These are phyloP conservation scores for Scortum barcoo DNA, from an alignment of 2,113 vertebrate genomes.

Conservation along the genomic window DNA sequence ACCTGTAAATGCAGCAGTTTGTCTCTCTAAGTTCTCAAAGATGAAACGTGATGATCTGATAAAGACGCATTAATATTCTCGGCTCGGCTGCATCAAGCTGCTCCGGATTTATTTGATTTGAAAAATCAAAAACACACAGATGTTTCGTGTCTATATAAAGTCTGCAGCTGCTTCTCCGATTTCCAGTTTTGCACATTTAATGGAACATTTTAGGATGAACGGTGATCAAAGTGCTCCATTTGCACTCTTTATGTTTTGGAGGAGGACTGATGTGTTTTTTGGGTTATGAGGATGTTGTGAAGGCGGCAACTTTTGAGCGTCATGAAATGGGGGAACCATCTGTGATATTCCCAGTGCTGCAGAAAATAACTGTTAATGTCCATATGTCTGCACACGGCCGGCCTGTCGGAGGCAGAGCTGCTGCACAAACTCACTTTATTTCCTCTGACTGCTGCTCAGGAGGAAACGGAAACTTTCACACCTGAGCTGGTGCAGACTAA, in stretches of 20 bases:
- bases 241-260: conserved; percentile 70
- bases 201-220: conserved; percentile 43
- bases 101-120: neutral
- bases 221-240: conserved; percentile 70
- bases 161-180: conserved; percentile 74
- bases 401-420: neutral
- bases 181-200: conserved; percentile 60
- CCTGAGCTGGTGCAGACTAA: too few species aligned
- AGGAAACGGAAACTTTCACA: neutral
- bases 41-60: neutral
- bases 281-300: conserved; percentile 69
- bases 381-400: conserved; percentile 74
- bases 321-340: conserved; percentile 75
- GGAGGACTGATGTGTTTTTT: conserved; percentile 45
- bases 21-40: neutral
- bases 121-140: conserved; percentile 22
- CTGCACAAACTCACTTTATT: too few species aligned
- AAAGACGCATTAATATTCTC: conserved; percentile 32
- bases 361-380: conserved; percentile 76
- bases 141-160: conserved; percentile 55
- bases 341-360: conserved; percentile 69
- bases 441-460: too few species aligned
- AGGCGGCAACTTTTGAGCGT: conserved; percentile 63
- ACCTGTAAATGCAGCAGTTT: too few species aligned
- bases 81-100: neutral